Conservation (phyloP, 1,140 invertebrate species). For the Cylas formicarius region DNA sequence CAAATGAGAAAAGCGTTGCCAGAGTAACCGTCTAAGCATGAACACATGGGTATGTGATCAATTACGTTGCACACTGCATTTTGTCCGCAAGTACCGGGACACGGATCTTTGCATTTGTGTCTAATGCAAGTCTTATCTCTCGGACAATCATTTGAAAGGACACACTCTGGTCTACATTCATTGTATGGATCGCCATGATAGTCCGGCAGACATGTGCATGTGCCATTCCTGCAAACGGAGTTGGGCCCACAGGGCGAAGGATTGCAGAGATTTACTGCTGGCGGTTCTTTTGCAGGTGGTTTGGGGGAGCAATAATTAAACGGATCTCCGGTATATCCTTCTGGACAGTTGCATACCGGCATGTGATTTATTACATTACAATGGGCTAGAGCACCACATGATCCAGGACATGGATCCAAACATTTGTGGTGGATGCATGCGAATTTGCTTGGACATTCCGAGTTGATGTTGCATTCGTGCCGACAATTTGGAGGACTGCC, state of each 20-base stretch:
- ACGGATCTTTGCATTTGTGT: slow-evolving; percentile 63
- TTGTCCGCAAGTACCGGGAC: slow-evolving; percentile 53
- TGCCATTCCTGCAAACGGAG: slow-evolving; percentile 52
- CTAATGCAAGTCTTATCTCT: slow-evolving; percentile 67
- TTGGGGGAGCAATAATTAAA: slow-evolving; percentile 49
- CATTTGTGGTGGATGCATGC: slow-evolving; percentile 56
- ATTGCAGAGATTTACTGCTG: slow-evolving; percentile 43
- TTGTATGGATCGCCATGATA: slow-evolving; percentile 63
- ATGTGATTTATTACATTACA: slow-evolving; percentile 56
- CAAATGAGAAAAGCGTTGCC: slow-evolving; percentile 62
- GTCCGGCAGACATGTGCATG: slow-evolving; percentile 61
- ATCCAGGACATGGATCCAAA: slow-evolving; percentile 58
- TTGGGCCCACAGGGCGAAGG: slow-evolving; percentile 55
- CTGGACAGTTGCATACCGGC: slow-evolving; percentile 54
- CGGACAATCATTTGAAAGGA: slow-evolving; percentile 57
- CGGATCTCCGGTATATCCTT: slow-evolving; percentile 58
- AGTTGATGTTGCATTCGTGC: slow-evolving; percentile 49
- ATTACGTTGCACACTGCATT: slow-evolving; percentile 61
- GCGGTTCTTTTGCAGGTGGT: slow-evolving; percentile 39
- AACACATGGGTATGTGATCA: slow-evolving; percentile 66
- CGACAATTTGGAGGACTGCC: slow-evolving; percentile 49
- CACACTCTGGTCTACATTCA: slow-evolving; percentile 57
- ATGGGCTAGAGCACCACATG: slow-evolving; percentile 55
- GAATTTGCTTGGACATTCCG: slow-evolving; percentile 49
- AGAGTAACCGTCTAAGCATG: slow-evolving; percentile 61